phyloP scores from a whole-genome alignment of 2,888 invertebrate species.

The Anticlea derivata region DNA sequence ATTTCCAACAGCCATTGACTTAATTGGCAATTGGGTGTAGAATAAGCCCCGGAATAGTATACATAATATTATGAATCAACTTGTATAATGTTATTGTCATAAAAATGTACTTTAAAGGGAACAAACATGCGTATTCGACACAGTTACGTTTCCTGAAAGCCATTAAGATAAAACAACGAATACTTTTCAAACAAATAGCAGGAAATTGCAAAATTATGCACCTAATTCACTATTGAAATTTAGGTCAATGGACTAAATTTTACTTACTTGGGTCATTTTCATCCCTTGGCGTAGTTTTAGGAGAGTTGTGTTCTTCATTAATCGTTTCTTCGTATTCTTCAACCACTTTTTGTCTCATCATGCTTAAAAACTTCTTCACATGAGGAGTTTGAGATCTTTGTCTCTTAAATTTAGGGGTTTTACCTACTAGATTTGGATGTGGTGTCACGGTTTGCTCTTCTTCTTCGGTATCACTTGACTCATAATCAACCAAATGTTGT shows the following conservation, averaged over 20 bases:
- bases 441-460: conserved; percentile 47
- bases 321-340: conserved; percentile 58
- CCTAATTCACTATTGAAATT: conserved; percentile 12
- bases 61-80: no score
- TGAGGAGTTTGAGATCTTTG: conserved; percentile 68
- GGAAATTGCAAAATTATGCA: conserved; percentile 27
- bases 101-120: not conserved
- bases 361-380: conserved; percentile 58
- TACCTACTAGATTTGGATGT: conserved; percentile 52
- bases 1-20: no score
- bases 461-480: conserved; percentile 64
- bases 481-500: conserved; percentile 70
- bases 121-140: conserved; percentile 2
- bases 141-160: conserved; percentile 1
- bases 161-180: conserved; percentile 23
- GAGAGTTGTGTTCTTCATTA: conserved; percentile 49
- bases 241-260: conserved; percentile 6
- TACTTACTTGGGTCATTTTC: conserved; percentile 51
- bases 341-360: conserved; percentile 59
- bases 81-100: no score
- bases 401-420: conserved; percentile 60
- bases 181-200: conserved; percentile 19
- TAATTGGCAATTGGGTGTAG: no score
- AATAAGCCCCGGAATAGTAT: no score
- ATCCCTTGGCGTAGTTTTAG: conserved; percentile 56